A percentile compares a stretch with the other conserved stretches of the same genome.
These are phyloP conservation scores for Oreotragus oreotragus DNA, from an alignment of 2,113 vertebrate species.

Conservation along the genomic window DNA sequence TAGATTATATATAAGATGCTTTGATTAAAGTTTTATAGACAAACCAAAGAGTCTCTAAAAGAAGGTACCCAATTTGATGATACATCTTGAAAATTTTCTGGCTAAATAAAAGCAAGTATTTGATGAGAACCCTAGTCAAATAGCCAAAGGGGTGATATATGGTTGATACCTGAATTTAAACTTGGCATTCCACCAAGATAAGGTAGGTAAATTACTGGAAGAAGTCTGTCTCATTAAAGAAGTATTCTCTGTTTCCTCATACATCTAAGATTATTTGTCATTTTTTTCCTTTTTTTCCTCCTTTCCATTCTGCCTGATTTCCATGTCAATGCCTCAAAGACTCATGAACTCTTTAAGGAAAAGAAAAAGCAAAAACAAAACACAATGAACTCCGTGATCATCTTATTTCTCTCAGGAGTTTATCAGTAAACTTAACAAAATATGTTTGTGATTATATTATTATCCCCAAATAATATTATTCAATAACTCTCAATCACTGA, in stretches of 20 bases:
- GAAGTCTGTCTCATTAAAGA: not conserved
- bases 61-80: not conserved
- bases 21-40: not conserved
- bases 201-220: not conserved
- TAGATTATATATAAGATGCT: not conserved
- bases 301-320: not conserved
- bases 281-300: not conserved
- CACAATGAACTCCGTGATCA: not conserved
- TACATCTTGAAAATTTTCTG: not conserved
- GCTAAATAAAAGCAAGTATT: not conserved
- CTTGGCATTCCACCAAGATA: not conserved
- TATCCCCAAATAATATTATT: not conserved
- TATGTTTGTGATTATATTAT: not conserved
- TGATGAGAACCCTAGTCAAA: not conserved
- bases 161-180: not conserved
- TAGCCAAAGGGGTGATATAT: not conserved
- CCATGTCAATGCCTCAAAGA: not conserved
- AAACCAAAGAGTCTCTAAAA: not conserved
- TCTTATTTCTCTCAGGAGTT: not conserved
- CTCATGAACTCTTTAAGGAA: not conserved
- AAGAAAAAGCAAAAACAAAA: not conserved
- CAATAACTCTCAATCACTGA: not conserved
- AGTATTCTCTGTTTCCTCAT: not conserved
- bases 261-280: not conserved
- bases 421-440: not conserved